A percentile compares a stretch with the other conserved stretches of the same genome.
phyloP scores from a whole-genome alignment of 2,797 vertebrate genomes.

The Numenius phaeopus region DNA sequence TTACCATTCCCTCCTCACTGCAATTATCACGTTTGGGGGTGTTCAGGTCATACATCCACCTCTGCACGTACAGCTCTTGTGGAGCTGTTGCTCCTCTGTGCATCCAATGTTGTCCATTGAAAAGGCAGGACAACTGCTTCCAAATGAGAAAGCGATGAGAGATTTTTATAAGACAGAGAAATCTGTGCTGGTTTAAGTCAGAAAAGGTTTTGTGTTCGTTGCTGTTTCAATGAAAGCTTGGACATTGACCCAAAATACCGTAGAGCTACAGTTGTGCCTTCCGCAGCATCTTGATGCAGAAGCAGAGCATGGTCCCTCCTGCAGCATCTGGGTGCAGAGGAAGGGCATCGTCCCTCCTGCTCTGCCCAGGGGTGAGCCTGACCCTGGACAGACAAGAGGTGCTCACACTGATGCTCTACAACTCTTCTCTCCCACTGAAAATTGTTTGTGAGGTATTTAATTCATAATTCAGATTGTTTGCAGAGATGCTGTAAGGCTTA shows the following conservation, averaged over 20 bases:
- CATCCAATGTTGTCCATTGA: rapidly evolving
- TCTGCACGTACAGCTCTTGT: background rate
- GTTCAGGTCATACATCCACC: background rate
- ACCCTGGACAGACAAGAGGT: background rate
- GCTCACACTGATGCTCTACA: background rate
- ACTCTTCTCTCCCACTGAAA: background rate
- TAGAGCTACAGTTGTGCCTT: background rate
- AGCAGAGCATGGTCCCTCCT: background rate
- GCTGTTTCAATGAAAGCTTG: background rate
- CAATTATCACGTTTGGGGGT: background rate
- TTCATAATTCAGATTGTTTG: background rate
- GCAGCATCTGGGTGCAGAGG: background rate
- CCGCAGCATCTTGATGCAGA: background rate
- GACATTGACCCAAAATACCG: background rate
- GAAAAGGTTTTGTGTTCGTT: background rate
- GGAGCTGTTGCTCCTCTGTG: background rate
- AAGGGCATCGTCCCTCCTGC: background rate
- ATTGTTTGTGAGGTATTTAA: background rate
- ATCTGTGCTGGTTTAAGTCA: background rate
- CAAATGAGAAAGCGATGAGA: rapidly evolving
- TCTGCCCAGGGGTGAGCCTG: background rate
- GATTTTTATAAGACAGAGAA: background rate
- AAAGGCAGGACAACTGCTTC: background rate
- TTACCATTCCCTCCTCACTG: background rate
- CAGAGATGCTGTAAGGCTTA: background rate